These are phyloP conservation scores for Coendou prehensilis DNA, from an alignment of 2,797 vertebrate species.

Conservation along the genomic window DNA sequence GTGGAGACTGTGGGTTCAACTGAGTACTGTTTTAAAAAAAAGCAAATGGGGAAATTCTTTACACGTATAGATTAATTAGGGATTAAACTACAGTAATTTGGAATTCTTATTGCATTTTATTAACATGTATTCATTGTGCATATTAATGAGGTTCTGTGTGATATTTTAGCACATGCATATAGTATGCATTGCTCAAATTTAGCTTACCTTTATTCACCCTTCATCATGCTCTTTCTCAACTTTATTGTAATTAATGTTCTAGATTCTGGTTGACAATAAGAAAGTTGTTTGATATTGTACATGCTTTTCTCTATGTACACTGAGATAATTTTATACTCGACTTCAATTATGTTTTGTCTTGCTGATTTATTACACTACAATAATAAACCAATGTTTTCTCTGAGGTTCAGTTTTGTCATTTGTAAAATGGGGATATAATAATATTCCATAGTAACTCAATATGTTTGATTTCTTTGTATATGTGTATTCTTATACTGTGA, in stretches of 20 bases:
- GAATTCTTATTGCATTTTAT: neutral
- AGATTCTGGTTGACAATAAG: neutral
- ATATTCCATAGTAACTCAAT: neutral
- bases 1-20: neutral
- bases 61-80: neutral
- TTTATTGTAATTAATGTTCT: neutral
- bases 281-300: neutral
- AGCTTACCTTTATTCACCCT: neutral
- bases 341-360: neutral
- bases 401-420: neutral
- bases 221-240: neutral
- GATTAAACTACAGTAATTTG: neutral
- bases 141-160: neutral
- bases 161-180: neutral
- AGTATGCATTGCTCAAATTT: neutral
- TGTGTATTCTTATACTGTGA: neutral
- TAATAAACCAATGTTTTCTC: neutral
- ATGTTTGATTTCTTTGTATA: neutral
- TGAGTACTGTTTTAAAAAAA: neutral
- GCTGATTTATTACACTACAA: neutral
- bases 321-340: neutral
- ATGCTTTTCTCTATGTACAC: neutral
- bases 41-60: neutral
- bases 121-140: neutral
- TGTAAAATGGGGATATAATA: neutral